Evolutionary conservation across 2,113 vertebrate genomes (phyloP).

Genomic region (Rissa tridactyla): DNA sequence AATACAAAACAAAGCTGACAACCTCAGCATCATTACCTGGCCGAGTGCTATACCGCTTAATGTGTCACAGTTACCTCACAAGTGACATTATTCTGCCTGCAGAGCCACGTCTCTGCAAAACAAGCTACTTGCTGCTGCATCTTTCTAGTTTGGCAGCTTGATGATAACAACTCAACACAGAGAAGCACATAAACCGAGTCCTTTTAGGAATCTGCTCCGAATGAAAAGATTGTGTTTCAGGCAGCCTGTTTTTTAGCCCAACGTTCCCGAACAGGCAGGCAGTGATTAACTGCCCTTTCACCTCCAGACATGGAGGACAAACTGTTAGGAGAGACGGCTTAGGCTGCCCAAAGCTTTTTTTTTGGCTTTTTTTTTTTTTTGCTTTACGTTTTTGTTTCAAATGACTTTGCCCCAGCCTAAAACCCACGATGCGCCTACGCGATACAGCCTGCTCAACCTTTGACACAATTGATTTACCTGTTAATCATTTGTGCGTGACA

Average conservation of each 20-base stretch:
- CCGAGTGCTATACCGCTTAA: background rate
- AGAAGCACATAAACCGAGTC: background rate
- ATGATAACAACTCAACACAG: background rate
- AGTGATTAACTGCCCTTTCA: background rate
- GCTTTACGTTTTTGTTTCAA: background rate
- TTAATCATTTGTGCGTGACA: conserved; percentile 70
- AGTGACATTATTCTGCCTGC: background rate
- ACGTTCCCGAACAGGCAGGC: background rate
- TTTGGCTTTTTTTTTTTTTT: background rate
- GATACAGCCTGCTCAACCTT: conserved; percentile 52
- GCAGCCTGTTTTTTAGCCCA: background rate
- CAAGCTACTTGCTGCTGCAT: background rate
- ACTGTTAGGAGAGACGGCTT: background rate
- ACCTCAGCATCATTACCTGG: background rate
- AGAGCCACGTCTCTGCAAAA: background rate
- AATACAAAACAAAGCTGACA: background rate
- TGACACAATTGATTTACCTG: conserved; percentile 52
- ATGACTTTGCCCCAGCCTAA: background rate
- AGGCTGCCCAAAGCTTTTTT: background rate
- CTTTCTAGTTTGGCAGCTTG: background rate
- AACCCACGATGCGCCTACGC: background rate
- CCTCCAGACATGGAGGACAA: background rate
- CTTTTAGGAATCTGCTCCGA: background rate
- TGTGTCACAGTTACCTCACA: background rate
- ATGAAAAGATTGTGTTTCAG: background rate